phyloP scores from a whole-genome alignment of 2,113 vertebrate genomes.

The Gnathonemus echidnorhynchus region DNA sequence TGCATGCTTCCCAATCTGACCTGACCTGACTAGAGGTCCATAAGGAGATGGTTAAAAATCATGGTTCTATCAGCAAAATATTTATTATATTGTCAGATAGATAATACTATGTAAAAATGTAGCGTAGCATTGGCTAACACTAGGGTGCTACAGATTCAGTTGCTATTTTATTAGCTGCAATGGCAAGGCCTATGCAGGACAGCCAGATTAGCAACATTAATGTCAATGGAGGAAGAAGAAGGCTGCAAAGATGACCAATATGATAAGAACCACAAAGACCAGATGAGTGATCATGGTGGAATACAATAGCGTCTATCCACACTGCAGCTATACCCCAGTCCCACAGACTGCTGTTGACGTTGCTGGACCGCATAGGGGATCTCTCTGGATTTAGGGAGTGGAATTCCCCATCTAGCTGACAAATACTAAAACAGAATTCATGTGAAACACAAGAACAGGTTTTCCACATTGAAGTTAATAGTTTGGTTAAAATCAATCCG shows the following conservation, averaged over 20 bases:
- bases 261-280: neutral
- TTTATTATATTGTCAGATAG: neutral
- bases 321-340: neutral
- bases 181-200: neutral
- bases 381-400: neutral
- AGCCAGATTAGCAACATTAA: neutral
- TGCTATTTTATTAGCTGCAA: neutral
- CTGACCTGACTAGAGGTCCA: neutral
- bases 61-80: neutral
- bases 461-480: neutral
- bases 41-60: neutral
- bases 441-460: neutral
- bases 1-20: no score
- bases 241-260: neutral
- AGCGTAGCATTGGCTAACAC: neutral
- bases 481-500: neutral
- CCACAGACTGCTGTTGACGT: neutral
- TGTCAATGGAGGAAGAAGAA: neutral
- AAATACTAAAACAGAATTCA: neutral
- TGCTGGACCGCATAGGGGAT: neutral
- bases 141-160: neutral
- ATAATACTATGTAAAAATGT: neutral
- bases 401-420: neutral
- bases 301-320: neutral
- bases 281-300: neutral